Evolutionary conservation across 2,888 invertebrate species (phyloP), one percentile per base, ranked within the genome.

Genomic region (Ophioninae sp.): DNA sequence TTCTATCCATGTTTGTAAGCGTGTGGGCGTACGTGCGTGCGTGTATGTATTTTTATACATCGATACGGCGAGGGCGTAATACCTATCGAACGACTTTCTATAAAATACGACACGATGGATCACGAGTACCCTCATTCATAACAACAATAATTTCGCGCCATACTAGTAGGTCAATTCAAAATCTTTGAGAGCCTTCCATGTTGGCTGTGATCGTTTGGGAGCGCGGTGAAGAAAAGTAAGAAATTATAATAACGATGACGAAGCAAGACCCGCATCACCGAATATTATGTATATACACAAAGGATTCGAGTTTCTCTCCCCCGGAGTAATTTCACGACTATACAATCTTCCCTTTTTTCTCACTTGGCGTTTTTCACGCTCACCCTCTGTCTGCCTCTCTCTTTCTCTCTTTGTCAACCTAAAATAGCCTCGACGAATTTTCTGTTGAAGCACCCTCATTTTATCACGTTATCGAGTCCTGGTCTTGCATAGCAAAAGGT

Each of bases 91-190:
- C 73, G 83, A 83, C 56, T 72, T 78, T 64, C 44, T 83, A 68
- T 77, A 80, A 83, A 83, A 61, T 69, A 64, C 70, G 62, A 41
- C 57, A 56, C 68, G 59, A 56, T 41, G 44, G 59, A 76, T 59
- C 41, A 59, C 23, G 21, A 61, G 17, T 50, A 61, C 68, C 73
- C 79, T 67, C 73, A 13, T 13, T 13, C 8, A 44, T 44, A 44
- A 44, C 13, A 44, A 67, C 59, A 72, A 80, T 77, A 83, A 77
- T 62, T 77, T 64, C 76, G 30, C 68, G 57, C 64, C 64, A 61
- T 21, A 39, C 73, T 72, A 83, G 75, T 79, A 57, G 83, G 80
- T 77, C 80, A 77, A 80, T 83, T 83, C 64, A 67, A 21, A 80
- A 76, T 80, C 41, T 76, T 83, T 65, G 1, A 10, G 61, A 68